phyloP scores from a whole-genome alignment of 2,888 invertebrate genomes.

The Spilosoma lubricipeda region DNA sequence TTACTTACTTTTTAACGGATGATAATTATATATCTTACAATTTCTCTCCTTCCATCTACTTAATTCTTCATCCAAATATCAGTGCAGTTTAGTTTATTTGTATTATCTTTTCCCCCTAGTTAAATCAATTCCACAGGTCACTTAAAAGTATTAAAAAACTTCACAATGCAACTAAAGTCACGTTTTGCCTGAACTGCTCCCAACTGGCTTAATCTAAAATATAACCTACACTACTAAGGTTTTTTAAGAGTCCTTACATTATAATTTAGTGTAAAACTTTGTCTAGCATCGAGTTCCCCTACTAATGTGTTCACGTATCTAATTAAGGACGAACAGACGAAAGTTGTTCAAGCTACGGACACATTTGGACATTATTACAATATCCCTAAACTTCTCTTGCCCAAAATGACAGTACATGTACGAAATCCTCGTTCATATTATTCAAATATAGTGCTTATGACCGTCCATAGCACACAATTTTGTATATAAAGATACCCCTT shows the following conservation, averaged over 20 bases:
- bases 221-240: slow-evolving; percentile 34
- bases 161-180: slow-evolving; percentile 24
- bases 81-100: not conserved
- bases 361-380: slow-evolving; percentile 67
- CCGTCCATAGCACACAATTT: slow-evolving; percentile 44
- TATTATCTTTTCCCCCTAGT: not conserved
- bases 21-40: not conserved
- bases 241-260: slow-evolving; percentile 50
- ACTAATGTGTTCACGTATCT: slow-evolving; percentile 59
- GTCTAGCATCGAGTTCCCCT: slow-evolving; percentile 47
- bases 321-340: slow-evolving; percentile 56
- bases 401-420: slow-evolving; percentile 62
- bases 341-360: slow-evolving; percentile 65
- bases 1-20: not conserved
- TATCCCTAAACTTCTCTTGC: slow-evolving; percentile 64
- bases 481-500: not conserved
- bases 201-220: slow-evolving; percentile 41
- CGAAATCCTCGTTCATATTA: slow-evolving; percentile 54
- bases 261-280: slow-evolving; percentile 49
- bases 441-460: slow-evolving; percentile 24
- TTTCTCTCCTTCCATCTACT: not conserved
- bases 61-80: not conserved
- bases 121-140: slow-evolving; percentile 12
- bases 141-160: slow-evolving; percentile 22
- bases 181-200: slow-evolving; percentile 41